A percentile compares a stretch with the other conserved stretches of the same genome.
phyloP scores from a whole-genome alignment of 2,888 invertebrate species.

The Drosophila longiperda region DNA sequence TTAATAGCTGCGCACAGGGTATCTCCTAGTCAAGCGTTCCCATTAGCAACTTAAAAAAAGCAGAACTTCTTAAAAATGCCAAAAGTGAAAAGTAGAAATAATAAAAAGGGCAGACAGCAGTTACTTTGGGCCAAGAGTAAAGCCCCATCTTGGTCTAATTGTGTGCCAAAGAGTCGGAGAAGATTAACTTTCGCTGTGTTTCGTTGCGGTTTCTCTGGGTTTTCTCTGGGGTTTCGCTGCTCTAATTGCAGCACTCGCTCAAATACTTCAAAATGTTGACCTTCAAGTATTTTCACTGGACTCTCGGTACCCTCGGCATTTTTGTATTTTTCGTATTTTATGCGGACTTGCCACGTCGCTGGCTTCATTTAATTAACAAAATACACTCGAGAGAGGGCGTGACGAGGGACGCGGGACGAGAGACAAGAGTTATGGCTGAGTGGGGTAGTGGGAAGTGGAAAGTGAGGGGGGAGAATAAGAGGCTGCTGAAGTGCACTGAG shows the following conservation, averaged over 20 bases:
- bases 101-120: conserved; percentile 17
- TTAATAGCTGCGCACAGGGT: background rate
- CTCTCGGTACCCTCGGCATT: conserved; percentile 5
- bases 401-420: background rate
- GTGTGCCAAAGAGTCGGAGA: conserved; percentile 48
- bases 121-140: conserved; percentile 45
- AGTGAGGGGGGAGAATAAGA: background rate
- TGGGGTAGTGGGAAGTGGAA: background rate
- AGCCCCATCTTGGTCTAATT: conserved; percentile 28
- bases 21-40: conserved; percentile 7
- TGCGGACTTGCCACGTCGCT: conserved; percentile 14
- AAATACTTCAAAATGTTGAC: conserved; percentile 69
- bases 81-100: conserved; percentile 18
- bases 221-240: conserved; percentile 19
- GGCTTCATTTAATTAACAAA: conserved; percentile 70
- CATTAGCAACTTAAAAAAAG: conserved; percentile 28
- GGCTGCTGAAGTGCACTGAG: conserved; percentile 18
- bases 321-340: background rate
- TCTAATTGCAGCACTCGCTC: conserved; percentile 59
- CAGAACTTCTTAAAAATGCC: conserved; percentile 51
- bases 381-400: conserved; percentile 9
- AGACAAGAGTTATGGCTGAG: background rate
- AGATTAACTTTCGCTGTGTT: conserved; percentile 69
- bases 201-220: conserved; percentile 46
- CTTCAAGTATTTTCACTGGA: conserved; percentile 65